These are phyloP conservation scores for Glossophaga mutica DNA, from an alignment of 2,797 vertebrate species.

Conservation along the genomic window DNA sequence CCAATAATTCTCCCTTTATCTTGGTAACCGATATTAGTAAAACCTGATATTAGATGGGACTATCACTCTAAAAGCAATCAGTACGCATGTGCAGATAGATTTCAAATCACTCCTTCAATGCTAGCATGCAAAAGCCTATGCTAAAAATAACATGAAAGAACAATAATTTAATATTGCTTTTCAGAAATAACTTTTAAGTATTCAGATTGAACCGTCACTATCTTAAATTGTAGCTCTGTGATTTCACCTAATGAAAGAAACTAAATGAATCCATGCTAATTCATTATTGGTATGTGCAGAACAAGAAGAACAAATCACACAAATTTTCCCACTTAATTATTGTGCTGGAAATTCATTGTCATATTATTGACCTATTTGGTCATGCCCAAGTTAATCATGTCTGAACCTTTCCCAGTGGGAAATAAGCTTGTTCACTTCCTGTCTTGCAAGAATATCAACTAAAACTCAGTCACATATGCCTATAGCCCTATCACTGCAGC, in stretches of 20 bases:
- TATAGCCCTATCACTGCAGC: constrained; percentile 74
- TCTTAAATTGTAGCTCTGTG: constrained; percentile 71
- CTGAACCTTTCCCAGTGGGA: constrained; percentile 86
- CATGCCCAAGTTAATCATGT: constrained; percentile 88
- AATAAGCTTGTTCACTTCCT: constrained; percentile 83
- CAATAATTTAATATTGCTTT: constrained; percentile 59
- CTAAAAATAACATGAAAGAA: constrained; percentile 40
- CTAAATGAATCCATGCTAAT: constrained; percentile 82
- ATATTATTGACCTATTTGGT: constrained; percentile 87
- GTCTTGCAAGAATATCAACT: constrained; percentile 84
- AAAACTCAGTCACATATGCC: constrained; percentile 84
- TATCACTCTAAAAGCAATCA: constrained; percentile 54
- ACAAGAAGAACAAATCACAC: constrained; percentile 85
- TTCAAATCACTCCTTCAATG: not conserved
- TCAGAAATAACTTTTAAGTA: constrained; percentile 74
- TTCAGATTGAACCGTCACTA: constrained; percentile 64
- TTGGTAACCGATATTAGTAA: constrained; percentile 19
- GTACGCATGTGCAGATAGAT: constrained; percentile 31
- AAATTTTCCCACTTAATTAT: constrained; percentile 86
- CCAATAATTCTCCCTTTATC: constrained; percentile 25
- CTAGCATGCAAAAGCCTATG: constrained; percentile 16
- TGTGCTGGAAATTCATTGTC: constrained; percentile 85
- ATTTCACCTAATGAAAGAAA: constrained; percentile 80
- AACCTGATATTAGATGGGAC: not conserved
- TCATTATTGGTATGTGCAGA: constrained; percentile 81